Base-by-base conservation (phyloP, 2,888 invertebrate genomes). In the Molanna angustata region DNA sequence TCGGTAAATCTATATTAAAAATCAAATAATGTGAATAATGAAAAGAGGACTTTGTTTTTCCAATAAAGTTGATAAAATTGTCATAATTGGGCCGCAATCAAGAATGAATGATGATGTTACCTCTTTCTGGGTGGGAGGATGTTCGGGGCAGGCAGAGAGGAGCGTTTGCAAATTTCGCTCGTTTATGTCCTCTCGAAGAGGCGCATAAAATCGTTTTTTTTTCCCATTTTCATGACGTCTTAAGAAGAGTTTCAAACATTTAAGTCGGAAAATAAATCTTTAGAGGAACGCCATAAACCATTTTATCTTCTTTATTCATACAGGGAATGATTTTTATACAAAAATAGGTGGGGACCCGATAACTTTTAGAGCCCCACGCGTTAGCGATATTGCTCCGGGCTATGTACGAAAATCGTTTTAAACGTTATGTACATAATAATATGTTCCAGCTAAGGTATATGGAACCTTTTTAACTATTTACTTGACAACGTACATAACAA, bases 191-290 rank as follows among this genome's bases (percentile, higher is more conserved):
- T 32, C 47, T 37, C 47, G 35, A 47, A 47, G 37, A 47, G 47
- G 32, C 39, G 32, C 35, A 48, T 48, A 40, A 48, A 48, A 48
- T 41, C 19, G 48, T 48, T 44, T 46, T 49, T 40, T 46, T 46
- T 52, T 46, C 37, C 19, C 31, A 41, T 27, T 44, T 41, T 45
- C 45, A 20, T 41, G 49, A 51, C 44, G 40, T 51, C 13, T 40
- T 51, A 40, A 33, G 40, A 45, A 39, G 51, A 51, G 32, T 45
- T 45, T 51, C 45, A 22, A 45, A 53, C 46, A 52, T 56, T 56
- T 56, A 56, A 49, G 56, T 46, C 42, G 42, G 53, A 31, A 47
- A 56, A 56, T 56, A 56, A 56, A 56, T 56, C 56, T 56, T 50
- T 41, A 49, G 50, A 46, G 53, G 53, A 53, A 49, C 49, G 56